phyloP scores from a whole-genome alignment of 2,888 invertebrate genomes.

The Synanthedon andrenaeformis region DNA sequence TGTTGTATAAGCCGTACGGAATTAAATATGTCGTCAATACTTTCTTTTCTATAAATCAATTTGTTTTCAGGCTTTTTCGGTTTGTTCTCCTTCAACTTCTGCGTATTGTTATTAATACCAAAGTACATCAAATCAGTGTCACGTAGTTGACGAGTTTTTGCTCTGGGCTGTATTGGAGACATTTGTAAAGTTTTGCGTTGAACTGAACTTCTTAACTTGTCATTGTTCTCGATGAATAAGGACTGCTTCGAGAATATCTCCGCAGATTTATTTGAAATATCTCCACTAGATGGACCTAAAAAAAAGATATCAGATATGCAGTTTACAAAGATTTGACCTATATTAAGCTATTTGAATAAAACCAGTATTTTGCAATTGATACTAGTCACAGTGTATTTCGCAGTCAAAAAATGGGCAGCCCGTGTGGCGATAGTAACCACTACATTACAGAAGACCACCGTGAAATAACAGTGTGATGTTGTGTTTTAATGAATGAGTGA shows the following conservation, averaged over 20 bases:
- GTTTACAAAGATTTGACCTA: neutral
- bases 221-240: conserved; percentile 11
- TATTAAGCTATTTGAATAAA: no score
- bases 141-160: conserved; percentile 61
- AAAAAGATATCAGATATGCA: conserved; percentile 7
- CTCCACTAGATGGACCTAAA: conserved; percentile 5
- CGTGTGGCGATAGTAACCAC: no score
- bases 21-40: conserved; percentile 41
- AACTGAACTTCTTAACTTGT: conserved; percentile 9
- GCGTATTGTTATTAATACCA: conserved; percentile 32
- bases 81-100: conserved; percentile 5
- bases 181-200: conserved; percentile 29
- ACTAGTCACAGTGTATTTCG: no score
- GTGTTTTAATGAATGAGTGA: no score
- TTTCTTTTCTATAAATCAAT: conserved; percentile 16
- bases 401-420: no score
- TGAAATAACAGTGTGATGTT: no score
- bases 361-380: no score
- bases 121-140: conserved; percentile 73
- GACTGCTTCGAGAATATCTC: conserved; percentile 11
- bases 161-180: conserved; percentile 29
- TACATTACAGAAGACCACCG: no score
- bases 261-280: conserved; percentile 15
- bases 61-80: conserved; percentile 11
- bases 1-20: conserved; percentile 54